Evolutionary conservation across 2,113 vertebrate genomes (phyloP), one percentile per base, ranked within the genome.

Genomic region (Chaetops frenatus): DNA sequence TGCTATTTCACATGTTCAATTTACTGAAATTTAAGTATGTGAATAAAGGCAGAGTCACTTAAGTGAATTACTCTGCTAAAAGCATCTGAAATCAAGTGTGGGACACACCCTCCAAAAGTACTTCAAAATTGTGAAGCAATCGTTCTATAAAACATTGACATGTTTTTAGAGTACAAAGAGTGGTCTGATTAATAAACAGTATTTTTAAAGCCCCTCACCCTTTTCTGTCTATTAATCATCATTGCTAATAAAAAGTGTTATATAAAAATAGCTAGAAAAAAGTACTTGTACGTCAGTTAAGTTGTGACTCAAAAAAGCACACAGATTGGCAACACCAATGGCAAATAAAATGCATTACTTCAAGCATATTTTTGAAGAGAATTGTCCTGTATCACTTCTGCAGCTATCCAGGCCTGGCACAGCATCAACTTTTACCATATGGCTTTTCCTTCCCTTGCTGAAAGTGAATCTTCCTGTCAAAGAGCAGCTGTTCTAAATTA

Each of bases 401-500:
- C 90, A 94, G 90, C 71, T 91, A 67, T 40, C 92, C 71, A 91
- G 62, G 50, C 48, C 71, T 94, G 72, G 47, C 89, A 87, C 71
- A 56, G 29, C 11, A 9, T 92, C 93, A 94, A 19, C 21, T 83
- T 92, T 65, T n/a, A 69, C 92, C 94, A 95, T 84, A 76, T 96
- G 88, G 64, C 87, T 94, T 88, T 56, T 83, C 42, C 94, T 95
- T 96, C 86, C 90, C 76, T 79, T 92, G 69, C 47, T 94, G 92
- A 97, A 96, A 96, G 78, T 92, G 87, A 95, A 96, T 89, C 92
- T 95, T 93, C 64, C 81, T 88, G 89, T 94, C 88, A 95, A 95
- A 96, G 91, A 95, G 73, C 79, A 97, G 94, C 95, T 97, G 95
- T 94, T 97, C 82, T 88, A 95, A 97, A 92, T 97, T 93, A 97